phyloP scores from a whole-genome alignment of 2,113 vertebrate species.

The Orthochromis malagaraziensis region DNA sequence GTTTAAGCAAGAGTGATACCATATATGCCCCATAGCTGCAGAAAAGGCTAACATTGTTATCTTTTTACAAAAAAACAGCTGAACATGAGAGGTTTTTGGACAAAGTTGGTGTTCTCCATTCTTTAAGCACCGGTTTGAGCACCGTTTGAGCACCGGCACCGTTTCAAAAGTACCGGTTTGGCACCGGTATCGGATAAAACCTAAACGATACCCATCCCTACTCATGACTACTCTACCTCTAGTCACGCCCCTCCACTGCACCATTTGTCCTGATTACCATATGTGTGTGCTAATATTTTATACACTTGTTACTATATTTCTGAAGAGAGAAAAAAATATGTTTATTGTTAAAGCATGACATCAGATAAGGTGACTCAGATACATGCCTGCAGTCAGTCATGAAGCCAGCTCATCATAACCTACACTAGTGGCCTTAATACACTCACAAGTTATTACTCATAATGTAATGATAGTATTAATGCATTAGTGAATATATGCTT shows the following conservation, averaged over 20 bases:
- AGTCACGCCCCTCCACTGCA: no score
- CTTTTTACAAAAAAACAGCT: no score
- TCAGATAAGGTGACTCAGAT: neutral
- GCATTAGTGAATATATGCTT: neutral
- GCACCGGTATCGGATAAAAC: no score
- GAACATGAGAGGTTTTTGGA: no score
- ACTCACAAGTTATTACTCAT: neutral
- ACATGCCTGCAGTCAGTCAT: neutral
- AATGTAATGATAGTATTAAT: neutral
- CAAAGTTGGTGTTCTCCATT: no score
- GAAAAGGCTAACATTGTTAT: no score
- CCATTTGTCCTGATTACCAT: neutral
- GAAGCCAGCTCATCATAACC: neutral
- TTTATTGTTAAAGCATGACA: neutral
- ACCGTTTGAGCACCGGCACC: no score
- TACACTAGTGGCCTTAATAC: neutral
- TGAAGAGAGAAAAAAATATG: neutral
- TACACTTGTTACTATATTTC: neutral
- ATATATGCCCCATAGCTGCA: no score
- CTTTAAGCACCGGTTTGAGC: no score
- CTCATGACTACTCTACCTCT: neutral
- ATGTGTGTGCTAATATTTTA: neutral
- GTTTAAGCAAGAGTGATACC: no score
- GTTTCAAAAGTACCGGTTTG: no score
- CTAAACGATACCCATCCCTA: no score